These are phyloP conservation scores for Mionectes olivaceus DNA, from an alignment of 2,797 vertebrate genomes.

Conservation along the genomic window DNA sequence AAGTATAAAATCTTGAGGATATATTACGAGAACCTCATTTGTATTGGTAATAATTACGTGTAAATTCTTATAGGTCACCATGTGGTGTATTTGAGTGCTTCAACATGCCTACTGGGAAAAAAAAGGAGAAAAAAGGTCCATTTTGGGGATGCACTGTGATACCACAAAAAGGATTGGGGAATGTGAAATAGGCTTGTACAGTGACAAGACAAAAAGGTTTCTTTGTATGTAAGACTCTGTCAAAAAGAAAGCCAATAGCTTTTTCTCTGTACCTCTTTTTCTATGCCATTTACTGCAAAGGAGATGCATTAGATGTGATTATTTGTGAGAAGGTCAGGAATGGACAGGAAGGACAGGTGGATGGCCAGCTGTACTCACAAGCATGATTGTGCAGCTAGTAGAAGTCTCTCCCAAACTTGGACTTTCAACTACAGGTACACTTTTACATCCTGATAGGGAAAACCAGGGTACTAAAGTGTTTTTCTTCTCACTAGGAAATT, in stretches of 20 bases:
- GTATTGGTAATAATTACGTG: neutral
- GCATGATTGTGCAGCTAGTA: neutral
- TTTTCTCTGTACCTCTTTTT: neutral
- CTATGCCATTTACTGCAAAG: neutral
- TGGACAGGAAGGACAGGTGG: neutral
- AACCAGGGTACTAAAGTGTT: neutral
- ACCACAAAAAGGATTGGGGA: neutral
- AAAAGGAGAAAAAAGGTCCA: neutral
- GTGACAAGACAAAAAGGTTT: neutral
- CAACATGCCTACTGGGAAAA: rapidly evolving
- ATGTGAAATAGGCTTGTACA: neutral
- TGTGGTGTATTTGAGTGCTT: neutral
- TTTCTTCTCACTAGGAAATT: neutral
- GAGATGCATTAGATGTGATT: neutral
- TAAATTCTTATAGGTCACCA: neutral
- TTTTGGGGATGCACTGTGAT: neutral
- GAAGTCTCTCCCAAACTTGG: neutral
- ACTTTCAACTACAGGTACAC: neutral
- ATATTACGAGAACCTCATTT: neutral
- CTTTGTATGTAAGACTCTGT: neutral
- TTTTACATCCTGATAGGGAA: neutral
- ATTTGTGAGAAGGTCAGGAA: neutral
- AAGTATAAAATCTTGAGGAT: neutral
- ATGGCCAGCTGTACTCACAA: neutral
- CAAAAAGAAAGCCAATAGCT: neutral